Evolutionary conservation across 1,140 invertebrate genomes (phyloP), one percentile per base, ranked within the genome.

Genomic region (Cherax destructor): DNA sequence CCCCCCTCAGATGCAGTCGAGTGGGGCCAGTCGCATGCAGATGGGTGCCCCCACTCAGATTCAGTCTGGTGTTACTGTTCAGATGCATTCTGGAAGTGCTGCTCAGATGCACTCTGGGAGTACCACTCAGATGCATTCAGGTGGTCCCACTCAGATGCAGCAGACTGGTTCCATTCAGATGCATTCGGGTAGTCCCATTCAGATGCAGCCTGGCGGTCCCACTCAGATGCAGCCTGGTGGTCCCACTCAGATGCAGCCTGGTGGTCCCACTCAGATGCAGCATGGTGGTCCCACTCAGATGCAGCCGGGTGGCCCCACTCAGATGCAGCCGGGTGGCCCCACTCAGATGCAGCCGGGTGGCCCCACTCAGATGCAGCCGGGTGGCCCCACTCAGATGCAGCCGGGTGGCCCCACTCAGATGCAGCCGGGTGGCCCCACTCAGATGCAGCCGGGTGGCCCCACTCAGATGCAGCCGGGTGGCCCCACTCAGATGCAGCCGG

Each of bases 321-420:
- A 92, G 79, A 72, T 87, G 88, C 74, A 88, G 77, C 76, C 77
- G 10, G 83, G 79, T 24, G 83, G 88, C 59, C 88, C 83, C 13
- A 77, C 49, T 24, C 88, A 91, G 59, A 86, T 92, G 92, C 72
- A 79, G n/a, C 88, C 72, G 16, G 81, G 77, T 5, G n/a, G 24
- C 0, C 52, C 74, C 7, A 61, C 80, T 18, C 83, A 78, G 79
- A 50, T 92, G 83, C 30, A 30, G 10, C 79, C 61, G 1, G 13
- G 41, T 47, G 72, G 88, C n/a, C 79, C 83, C 10, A 69, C 78
- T 11, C 92, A 81, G 47, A 87, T 87, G 77, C 52, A 72, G 6
- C 72, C n/a, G 16, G 81, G 77, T 5, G n/a, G 24, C 0, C 52
- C 74, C 7, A 61, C 80, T 18, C 83, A 78, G 79, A 50, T 92